Base-by-base conservation (phyloP, 2,113 vertebrate species). In the Erpornis zantholeuca region DNA sequence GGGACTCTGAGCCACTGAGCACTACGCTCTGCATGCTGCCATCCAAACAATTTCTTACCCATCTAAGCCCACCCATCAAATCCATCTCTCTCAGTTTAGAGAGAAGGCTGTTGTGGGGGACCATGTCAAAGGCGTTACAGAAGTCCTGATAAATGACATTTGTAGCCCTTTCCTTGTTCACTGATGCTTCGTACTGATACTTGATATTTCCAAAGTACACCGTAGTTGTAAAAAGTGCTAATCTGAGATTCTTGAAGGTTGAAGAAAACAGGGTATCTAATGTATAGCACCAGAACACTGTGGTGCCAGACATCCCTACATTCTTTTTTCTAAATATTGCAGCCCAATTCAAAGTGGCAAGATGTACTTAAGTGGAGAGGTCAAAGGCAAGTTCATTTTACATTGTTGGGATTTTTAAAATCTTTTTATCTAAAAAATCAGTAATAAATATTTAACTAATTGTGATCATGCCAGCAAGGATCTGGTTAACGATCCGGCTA, bases 331-430 rank as follows among this genome's bases (percentile, higher is more conserved):
- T 7, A 85, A 73, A 18, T 71, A 63, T 17, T 7, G 12, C 16
- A 70, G 25, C 15, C n/a, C 33, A 85, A 3, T 65, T 11, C 0
- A 0, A 90, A 86, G 35, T n/a, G 9, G 21, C 23, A 88, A 61
- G 16, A 9, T 14, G 9, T 49, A 71, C 11, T 82, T 15, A 42
- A 70, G 29, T 10, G 27, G 5, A 63, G 2, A 68, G 17, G 14
- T 63, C 17, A 91, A 89, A 86, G 38, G 9, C 23, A 78, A 77
- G 12, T 20, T 50, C 6, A 23, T 27, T 52, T 49, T 22, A 59
- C 5, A 54, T 31, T 63, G 12, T 1, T 44, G 14, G 7, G 3
- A 3, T 6, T 66, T 57, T 42, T 0, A 31, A 54, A 66, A 52
- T 59, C 29, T 42, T 49, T 69, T 42, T 20, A 28, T 42, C 2